Conservation (phyloP, 92 coral and sea anemone genomes). For the Actinostola sp. region DNA sequence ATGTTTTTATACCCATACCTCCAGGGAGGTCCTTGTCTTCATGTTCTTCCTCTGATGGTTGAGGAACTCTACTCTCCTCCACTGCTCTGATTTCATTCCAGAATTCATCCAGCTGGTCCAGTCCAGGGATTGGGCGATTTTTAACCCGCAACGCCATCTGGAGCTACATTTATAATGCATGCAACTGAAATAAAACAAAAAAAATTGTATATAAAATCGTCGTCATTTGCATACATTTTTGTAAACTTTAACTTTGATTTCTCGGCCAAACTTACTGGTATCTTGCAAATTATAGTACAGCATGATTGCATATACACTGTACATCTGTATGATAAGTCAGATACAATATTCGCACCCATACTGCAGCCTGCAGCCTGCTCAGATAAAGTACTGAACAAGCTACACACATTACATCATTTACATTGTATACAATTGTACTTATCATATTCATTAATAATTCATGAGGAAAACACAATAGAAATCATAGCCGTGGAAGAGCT, state of each 20-base stretch:
- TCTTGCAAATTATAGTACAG: no score
- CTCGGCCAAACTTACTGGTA: no score
- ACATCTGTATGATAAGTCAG: no score
- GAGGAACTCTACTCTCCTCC: constrained; percentile 64
- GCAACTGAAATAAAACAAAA: neutral
- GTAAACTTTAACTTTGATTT: no score
- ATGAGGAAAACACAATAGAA: neutral
- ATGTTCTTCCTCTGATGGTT: constrained; percentile 73
- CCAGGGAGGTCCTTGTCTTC: constrained; percentile 65
- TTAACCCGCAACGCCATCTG: constrained; percentile 75
- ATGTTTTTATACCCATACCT: no score
- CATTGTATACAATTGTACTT: no score
- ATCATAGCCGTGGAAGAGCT: neutral
- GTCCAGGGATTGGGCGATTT: constrained; percentile 55
- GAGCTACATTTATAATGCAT: constrained; percentile 29
- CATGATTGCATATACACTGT: no score
- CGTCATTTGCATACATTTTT: no score
- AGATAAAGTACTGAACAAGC: neutral
- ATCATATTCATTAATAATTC: neutral
- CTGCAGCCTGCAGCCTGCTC: no score
- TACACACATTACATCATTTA: no score
- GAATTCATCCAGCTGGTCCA: constrained; percentile 84
- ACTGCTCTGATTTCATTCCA: constrained; percentile 88
- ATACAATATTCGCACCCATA: no score
- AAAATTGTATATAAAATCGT: no score